phyloP scores from a whole-genome alignment of 2,113 vertebrate genomes.

The Albula glossodonta region DNA sequence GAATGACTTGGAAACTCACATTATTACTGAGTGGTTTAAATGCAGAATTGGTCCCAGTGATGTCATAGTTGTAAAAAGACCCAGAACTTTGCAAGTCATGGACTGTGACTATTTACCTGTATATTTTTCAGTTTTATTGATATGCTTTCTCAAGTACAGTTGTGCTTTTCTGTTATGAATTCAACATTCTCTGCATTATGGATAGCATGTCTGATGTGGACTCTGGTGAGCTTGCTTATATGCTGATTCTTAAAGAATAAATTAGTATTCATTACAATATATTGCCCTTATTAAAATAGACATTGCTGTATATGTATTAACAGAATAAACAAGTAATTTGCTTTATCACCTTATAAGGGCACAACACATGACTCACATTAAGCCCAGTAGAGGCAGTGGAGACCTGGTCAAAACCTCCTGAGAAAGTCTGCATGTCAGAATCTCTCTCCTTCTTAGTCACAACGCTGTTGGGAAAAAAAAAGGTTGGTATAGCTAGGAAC shows the following conservation, averaged over 20 bases:
- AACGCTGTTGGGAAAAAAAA: slow-evolving; percentile 62
- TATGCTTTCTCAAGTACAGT: background rate
- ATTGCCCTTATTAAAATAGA: no score
- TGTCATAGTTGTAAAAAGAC: background rate
- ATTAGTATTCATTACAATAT: no score
- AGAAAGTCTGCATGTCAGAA: slow-evolving; percentile 55
- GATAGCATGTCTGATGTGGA: background rate
- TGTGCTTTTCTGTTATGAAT: no score
- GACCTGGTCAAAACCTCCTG: slow-evolving; percentile 55
- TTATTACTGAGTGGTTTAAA: background rate
- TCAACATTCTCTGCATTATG: background rate
- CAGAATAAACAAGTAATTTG: background rate
- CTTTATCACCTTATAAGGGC: slow-evolving; percentile 38
- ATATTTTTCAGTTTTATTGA: background rate
- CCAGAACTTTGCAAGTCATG: background rate
- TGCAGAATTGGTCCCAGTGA: no score
- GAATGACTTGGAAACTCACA: background rate
- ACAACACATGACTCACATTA: slow-evolving; percentile 50
- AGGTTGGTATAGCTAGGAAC: slow-evolving; percentile 20
- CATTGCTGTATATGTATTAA: no score
- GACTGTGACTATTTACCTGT: background rate
- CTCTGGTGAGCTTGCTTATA: no score
- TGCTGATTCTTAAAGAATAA: no score
- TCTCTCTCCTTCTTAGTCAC: slow-evolving; percentile 59
- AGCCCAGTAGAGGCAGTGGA: slow-evolving; percentile 46